Evolutionary conservation across 2,888 invertebrate genomes (phyloP), one percentile per base, ranked within the genome.

Genomic region (Hermaeophaga mercurialis): DNA sequence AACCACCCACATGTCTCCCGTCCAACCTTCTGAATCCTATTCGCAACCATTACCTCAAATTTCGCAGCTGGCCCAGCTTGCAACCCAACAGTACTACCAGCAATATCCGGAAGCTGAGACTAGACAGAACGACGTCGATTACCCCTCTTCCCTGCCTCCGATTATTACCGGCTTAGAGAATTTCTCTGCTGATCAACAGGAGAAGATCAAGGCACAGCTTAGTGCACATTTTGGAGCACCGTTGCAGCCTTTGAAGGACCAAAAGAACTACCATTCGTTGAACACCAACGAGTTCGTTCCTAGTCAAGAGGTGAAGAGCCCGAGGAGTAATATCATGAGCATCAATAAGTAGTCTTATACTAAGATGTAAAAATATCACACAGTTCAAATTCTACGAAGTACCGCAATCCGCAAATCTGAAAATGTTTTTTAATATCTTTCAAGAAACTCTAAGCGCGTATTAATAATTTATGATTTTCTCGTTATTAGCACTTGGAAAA

Each of bases 161-260:
- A 76, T 78, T 33, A 73, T 78, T 7, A 77, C 77, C 0, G 78
- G 78, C 1, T 70, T 78, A n/a, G 78, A 78, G 57, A 70, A 76
- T 55, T 78, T 78, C 58, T 69, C 73, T 1, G 75, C 75, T 0
- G 77, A 77, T 49, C 77, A 77, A 49, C 78, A 78, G 56, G 73
- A 71, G 14, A 75, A 76, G 63, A 77, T 78, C 49, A 78, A 76
- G 57, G 71, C 68, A 7, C 76, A 78, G 48, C 56, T 78, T 38
- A 71, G 70, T 31, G 64, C 63, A 2, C 73, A 74, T 56, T 70
- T 76, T 24, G 75, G 75, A 1, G 66, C 63, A 26, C 70, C 64
- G 3, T 58, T 64, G 19, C 64, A 60, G 39, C 66, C 60, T 11
- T 41, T 68, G 17, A 12, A 43, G 1, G 14, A 9, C 0, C 38